phyloP scores from a whole-genome alignment of 2,888 invertebrate genomes.

The Cremastinae sp. region DNA sequence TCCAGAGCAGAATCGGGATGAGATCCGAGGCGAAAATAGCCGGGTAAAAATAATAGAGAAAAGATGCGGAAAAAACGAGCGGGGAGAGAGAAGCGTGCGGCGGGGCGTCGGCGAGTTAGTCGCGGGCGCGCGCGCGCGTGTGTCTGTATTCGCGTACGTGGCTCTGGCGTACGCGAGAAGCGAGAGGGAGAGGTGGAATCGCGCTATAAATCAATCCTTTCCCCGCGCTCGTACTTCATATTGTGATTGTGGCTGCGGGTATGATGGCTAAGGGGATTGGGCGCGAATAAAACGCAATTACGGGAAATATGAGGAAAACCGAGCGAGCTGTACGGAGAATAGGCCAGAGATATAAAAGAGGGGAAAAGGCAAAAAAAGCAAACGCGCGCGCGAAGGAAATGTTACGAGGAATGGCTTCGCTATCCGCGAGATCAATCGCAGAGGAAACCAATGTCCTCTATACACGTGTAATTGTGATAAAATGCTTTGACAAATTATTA shows the following conservation, averaged over 20 bases:
- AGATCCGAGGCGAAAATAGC: conserved; percentile 34
- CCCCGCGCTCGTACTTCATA: conserved; percentile 63
- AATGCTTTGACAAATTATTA: no score
- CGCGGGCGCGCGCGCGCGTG: conserved; percentile 54
- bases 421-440: not conserved
- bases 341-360: conserved; percentile 3
- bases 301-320: conserved; percentile 58
- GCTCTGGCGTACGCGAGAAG: conserved; percentile 46
- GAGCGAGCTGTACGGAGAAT: conserved; percentile 16
- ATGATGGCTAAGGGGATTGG: conserved; percentile 15
- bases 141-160: conserved; percentile 56
- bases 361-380: conserved; percentile 4
- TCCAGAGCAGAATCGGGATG: conserved; percentile 7
- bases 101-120: conserved; percentile 35
- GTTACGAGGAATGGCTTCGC: not conserved
- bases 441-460: no score
- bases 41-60: conserved; percentile 39
- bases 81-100: conserved; percentile 25
- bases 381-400: not conserved
- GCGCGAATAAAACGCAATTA: conserved; percentile 66
- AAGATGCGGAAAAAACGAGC: conserved; percentile 9
- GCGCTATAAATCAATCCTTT: conserved; percentile 66
- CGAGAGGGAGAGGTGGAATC: not conserved
- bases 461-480: no score
- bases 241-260: conserved; percentile 22